Base-by-base conservation (phyloP, 2,113 vertebrate species). In the Columbina picui region DNA sequence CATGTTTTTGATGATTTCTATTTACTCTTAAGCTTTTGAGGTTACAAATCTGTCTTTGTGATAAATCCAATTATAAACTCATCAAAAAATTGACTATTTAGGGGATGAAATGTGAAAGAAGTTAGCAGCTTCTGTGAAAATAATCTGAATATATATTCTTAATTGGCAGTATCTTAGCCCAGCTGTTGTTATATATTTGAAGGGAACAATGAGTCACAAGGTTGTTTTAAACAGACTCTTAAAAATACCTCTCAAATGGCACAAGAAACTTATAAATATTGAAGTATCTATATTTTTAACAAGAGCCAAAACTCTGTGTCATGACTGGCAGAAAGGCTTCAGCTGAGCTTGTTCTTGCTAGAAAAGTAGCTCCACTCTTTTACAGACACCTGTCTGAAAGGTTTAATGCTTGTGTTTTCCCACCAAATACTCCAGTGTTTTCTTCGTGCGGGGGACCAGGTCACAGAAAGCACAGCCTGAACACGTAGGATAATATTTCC, bases 21-120 rank as follows among this genome's bases (percentile, higher is more conserved):
- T 94, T 94, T 93, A 49, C 43, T 56, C 21, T 64, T 74, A 77
- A 82, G 65, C 55, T 57, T 92, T 88, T 93, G 61, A 63, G 67
- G 90, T 78, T 90, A 68, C 83, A 97, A 87, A 87, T 94, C 80
- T 95, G 77, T 56, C 23, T 92, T 84, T 90, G 93, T 92, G 94
- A 91, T 93, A 91, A 90, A 96, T 91, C 90, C 92, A 83, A 41
- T 98, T 94, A 97, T 90, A 87, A 97, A 93, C 81, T 92, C 89
- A 88, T 76, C 10, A 91, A 52, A 84, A 96, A 34, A n/a, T 38
- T 74, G 38, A 78, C 52, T 78, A 64, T 94, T 96, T 97, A 82
- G 92, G 94, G 92, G 89, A 84, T 67, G 64, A 52, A 91, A 87
- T 71, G 75, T 97, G 96, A 97, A 97, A 97, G 81, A 90, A 95